These are phyloP conservation scores for Myrmecobius fasciatus DNA, from an alignment of 2,113 vertebrate species.

Conservation along the genomic window DNA sequence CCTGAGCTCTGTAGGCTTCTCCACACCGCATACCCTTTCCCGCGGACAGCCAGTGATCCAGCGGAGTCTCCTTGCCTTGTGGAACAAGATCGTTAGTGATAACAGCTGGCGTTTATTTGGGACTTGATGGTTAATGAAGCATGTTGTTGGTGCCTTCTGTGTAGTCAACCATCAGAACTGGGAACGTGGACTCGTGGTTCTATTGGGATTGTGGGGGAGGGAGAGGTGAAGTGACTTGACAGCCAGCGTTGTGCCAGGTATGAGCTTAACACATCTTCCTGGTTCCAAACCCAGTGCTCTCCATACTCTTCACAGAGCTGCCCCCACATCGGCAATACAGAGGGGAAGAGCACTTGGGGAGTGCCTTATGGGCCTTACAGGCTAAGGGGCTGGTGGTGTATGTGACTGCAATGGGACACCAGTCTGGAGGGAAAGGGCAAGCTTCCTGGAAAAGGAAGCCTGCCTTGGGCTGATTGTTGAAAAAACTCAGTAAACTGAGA, in stretches of 20 bases:
- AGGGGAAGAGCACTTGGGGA: background rate
- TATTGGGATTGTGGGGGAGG: too few species aligned
- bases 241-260: too few species aligned
- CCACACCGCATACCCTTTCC: background rate
- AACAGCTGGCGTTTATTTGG: background rate
- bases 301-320: too few species aligned
- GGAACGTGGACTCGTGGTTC: too few species aligned
- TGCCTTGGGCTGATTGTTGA: background rate
- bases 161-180: background rate
- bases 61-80: background rate
- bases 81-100: background rate
- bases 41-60: too few species aligned
- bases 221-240: too few species aligned
- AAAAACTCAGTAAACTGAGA: background rate
- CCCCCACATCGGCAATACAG: background rate
- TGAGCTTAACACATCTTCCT: background rate
- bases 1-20: too few species aligned
- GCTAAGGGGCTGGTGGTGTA: too few species aligned
- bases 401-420: too few species aligned
- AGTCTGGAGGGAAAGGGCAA: background rate
- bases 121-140: background rate
- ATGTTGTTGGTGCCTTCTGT: background rate
- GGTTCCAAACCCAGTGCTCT: too few species aligned
- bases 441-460: background rate
- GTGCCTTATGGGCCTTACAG: background rate